Evolutionary conservation across 2,113 vertebrate species (phyloP).

Genomic region (Saccopteryx leptura): DNA sequence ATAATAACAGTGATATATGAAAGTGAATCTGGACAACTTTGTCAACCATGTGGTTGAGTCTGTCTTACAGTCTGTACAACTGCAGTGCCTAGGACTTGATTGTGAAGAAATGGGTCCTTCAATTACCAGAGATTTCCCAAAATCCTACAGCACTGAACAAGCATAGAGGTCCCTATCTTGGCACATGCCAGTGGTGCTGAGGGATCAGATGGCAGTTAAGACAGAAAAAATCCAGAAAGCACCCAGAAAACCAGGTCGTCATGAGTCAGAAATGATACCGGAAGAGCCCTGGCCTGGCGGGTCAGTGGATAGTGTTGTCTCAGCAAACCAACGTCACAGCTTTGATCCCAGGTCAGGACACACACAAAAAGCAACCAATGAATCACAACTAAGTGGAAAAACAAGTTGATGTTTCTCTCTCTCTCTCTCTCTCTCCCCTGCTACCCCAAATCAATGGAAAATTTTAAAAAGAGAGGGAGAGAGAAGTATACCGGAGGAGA

Average conservation of each 20-base stretch:
- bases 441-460: too few species aligned
- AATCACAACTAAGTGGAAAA: too few species aligned
- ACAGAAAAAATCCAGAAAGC: background rate
- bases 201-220: background rate
- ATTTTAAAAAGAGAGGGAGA: too few species aligned
- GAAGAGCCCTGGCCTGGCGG: too few species aligned
- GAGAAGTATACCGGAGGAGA: background rate
- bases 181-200: background rate
- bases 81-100: background rate
- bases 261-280: background rate
- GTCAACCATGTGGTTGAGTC: background rate
- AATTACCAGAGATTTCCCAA: background rate
- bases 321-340: too few species aligned
- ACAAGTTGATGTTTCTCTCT: too few species aligned
- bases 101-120: background rate
- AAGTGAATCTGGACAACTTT: background rate
- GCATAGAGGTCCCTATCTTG: background rate
- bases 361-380: too few species aligned
- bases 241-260: background rate
- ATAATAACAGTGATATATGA: background rate
- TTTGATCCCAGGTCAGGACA: too few species aligned
- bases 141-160: background rate
- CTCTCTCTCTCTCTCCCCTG: too few species aligned
- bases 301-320: too few species aligned
- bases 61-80: too few species aligned